phyloP scores from a whole-genome alignment of 2,113 vertebrate genomes.

The Myotis lucifugus region DNA sequence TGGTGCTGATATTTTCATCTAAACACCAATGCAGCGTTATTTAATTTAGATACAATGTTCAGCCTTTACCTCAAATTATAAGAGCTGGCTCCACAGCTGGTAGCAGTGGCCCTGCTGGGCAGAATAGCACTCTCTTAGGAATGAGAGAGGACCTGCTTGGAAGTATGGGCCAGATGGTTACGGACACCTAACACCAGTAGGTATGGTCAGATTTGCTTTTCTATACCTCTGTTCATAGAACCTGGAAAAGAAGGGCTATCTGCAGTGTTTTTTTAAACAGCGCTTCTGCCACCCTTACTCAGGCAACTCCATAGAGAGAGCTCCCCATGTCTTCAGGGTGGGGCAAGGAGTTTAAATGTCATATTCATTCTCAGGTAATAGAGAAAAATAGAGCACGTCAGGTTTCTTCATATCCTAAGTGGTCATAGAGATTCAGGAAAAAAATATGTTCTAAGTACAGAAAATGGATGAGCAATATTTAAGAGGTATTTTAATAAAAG shows the following conservation, averaged over 20 bases:
- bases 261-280: neutral
- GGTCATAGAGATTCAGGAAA: constrained; percentile 20
- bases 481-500: constrained; percentile 48
- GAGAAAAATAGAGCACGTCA: neutral
- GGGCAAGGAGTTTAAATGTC: neutral
- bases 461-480: neutral
- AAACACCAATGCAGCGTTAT: neutral
- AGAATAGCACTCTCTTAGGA: neutral
- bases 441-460: neutral
- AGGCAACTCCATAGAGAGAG: neutral
- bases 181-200: neutral
- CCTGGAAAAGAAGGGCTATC: neutral
- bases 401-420: neutral
- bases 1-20: neutral
- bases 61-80: neutral
- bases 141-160: neutral
- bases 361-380: constrained; percentile 53
- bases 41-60: neutral
- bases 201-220: neutral
- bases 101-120: neutral
- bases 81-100: neutral
- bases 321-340: neutral
- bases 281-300: neutral
- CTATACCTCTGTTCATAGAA: neutral
- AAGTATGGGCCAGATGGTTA: neutral